Percentiles rank a stretch among this genome's conserved stretches.
Evolutionary conservation across 2,888 invertebrate genomes (phyloP).

Genomic region (Dynastes grantii): DNA sequence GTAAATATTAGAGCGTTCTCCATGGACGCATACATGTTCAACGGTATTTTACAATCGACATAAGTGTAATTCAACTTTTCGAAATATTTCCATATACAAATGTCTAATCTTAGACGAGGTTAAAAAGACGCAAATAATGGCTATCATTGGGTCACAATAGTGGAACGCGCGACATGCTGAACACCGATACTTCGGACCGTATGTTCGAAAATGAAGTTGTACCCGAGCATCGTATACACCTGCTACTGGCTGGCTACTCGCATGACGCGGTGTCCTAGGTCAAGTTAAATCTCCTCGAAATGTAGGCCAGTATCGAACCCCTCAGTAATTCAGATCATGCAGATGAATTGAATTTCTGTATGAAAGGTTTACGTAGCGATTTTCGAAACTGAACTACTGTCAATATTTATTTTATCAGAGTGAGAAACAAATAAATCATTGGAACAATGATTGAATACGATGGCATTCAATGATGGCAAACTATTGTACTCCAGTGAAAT

Average conservation of each 20-base stretch:
- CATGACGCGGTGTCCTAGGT: constrained; percentile 55
- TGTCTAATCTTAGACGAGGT: neutral
- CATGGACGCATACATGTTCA: constrained; percentile 39
- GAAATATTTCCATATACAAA: neutral
- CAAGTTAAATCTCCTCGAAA: constrained; percentile 55
- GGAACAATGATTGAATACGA: too few relatives aligned
- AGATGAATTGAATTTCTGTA: constrained; percentile 21
- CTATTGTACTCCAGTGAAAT: too few relatives aligned
- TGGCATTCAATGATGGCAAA: too few relatives aligned
- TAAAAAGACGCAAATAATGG: too few relatives aligned
- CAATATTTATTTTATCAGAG: too few relatives aligned
- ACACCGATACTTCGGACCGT: neutral
- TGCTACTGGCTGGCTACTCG: constrained; percentile 39
- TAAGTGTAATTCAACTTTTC: neutral
- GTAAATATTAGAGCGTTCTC: constrained; percentile 47
- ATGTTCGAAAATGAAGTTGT: constrained; percentile 28
- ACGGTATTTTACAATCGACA: neutral
- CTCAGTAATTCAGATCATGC: constrained; percentile 41
- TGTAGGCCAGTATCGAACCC: constrained; percentile 58
- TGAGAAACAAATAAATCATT: too few relatives aligned
- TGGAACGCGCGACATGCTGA: neutral
- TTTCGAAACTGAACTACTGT: too few relatives aligned
- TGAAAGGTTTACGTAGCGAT: neutral
- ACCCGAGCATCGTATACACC: constrained; percentile 24
- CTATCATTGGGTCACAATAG: neutral